Conservation (phyloP, 2,797 vertebrate species). For the Ispidina lecontei region DNA sequence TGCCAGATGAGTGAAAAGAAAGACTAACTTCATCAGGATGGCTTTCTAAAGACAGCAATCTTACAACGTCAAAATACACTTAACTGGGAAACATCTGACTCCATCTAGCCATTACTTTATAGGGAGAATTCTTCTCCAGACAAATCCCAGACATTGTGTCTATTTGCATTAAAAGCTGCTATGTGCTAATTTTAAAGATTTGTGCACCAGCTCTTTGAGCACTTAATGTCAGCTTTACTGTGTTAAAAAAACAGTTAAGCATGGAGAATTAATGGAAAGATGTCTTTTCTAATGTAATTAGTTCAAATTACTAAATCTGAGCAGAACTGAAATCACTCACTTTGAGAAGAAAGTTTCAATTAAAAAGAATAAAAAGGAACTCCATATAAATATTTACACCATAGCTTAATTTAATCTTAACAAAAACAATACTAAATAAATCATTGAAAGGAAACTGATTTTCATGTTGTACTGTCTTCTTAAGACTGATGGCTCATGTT, state of each 20-base stretch:
- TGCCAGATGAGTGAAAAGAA: background rate
- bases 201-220: conserved; percentile 30
- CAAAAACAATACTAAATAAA: conserved; percentile 71
- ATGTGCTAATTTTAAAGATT: conserved; percentile 45
- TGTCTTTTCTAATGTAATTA: conserved; percentile 55
- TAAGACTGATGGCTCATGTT: conserved; percentile 53
- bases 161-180: conserved; percentile 44
- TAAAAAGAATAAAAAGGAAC: conserved; percentile 50
- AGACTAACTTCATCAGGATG: background rate
- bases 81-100: conserved; percentile 31
- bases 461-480: conserved; percentile 65
- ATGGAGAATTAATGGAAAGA: conserved; percentile 48
- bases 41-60: conserved; percentile 28
- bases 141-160: background rate
- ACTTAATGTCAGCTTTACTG: conserved; percentile 47
- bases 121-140: background rate
- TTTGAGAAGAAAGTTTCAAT: conserved; percentile 53
- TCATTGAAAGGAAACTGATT: conserved; percentile 60
- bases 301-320: conserved; percentile 66
- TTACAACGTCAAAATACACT: conserved; percentile 32
- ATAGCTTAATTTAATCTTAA: conserved; percentile 65
- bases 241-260: conserved; percentile 62
- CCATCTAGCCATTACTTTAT: background rate
- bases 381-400: conserved; percentile 69
- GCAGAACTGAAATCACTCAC: conserved; percentile 61